phyloP scores from a whole-genome alignment of 2,797 vertebrate genomes.

The Eulemur mongoz region DNA sequence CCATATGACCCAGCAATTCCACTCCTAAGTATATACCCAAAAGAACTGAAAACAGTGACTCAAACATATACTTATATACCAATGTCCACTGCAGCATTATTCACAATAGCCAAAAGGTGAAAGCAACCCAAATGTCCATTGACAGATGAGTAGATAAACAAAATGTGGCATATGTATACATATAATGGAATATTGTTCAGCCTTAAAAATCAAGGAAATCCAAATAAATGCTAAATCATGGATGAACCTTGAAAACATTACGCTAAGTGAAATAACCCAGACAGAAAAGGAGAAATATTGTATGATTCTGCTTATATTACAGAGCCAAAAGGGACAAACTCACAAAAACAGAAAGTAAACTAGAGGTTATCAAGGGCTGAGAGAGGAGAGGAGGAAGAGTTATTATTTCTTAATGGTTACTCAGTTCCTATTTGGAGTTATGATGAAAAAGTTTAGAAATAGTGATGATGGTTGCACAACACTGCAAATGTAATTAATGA shows the following conservation, averaged over 20 bases:
- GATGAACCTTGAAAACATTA: background rate
- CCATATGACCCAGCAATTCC: background rate
- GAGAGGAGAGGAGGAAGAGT: background rate
- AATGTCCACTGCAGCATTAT: background rate
- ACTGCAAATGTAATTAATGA: background rate
- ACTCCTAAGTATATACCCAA: background rate
- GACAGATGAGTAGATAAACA: background rate
- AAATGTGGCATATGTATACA: background rate
- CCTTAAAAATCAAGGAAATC: conserved; percentile 7
- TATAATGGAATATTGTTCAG: background rate
- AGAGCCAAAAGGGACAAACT: background rate
- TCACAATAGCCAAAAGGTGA: background rate
- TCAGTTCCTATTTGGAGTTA: background rate
- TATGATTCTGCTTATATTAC: background rate
- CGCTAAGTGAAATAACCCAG: background rate
- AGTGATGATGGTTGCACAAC: background rate
- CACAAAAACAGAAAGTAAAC: background rate
- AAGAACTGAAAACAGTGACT: background rate
- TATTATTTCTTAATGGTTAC: background rate
- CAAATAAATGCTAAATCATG: background rate
- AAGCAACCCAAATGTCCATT: background rate
- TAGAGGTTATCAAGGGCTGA: background rate
- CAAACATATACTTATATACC: background rate
- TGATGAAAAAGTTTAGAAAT: background rate
- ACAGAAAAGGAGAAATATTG: background rate